Evolutionary conservation across 1,140 invertebrate species (phyloP).

Genomic region (Heliconius nattereri): DNA sequence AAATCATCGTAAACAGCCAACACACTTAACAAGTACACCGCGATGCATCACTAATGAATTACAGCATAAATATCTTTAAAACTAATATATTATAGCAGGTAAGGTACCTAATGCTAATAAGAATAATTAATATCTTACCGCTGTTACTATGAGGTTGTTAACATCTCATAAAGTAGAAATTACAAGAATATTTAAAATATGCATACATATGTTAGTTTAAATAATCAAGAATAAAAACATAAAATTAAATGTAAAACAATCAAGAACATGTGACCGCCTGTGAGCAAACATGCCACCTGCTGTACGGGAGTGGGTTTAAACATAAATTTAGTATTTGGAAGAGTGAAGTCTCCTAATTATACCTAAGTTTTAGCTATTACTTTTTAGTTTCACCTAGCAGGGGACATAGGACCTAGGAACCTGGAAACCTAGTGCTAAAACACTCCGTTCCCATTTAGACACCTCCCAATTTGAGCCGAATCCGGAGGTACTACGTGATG

Average conservation of each 20-base stretch:
- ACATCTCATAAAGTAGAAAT: neutral
- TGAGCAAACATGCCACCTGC: conserved; percentile 21
- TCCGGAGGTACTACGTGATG: no score
- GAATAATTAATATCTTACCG: neutral
- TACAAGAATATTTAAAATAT: neutral
- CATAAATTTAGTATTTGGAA: neutral
- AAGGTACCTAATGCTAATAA: neutral
- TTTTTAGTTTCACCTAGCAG: no score
- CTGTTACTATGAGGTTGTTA: neutral
- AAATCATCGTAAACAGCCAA: neutral
- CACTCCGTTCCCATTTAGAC: no score
- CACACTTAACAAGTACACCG: neutral
- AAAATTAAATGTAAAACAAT: neutral
- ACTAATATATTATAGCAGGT: neutral
- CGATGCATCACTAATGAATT: neutral
- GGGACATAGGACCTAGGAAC: no score
- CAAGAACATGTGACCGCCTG: conserved; percentile 21
- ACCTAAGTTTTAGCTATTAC: neutral
- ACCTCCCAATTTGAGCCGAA: no score
- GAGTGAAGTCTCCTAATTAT: neutral
- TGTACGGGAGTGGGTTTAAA: neutral
- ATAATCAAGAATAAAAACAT: neutral
- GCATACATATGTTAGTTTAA: neutral
- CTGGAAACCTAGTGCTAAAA: no score
- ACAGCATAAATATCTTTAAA: neutral